Conservation (phyloP, 2,888 invertebrate genomes). For the Tanaodytes sp. region DNA sequence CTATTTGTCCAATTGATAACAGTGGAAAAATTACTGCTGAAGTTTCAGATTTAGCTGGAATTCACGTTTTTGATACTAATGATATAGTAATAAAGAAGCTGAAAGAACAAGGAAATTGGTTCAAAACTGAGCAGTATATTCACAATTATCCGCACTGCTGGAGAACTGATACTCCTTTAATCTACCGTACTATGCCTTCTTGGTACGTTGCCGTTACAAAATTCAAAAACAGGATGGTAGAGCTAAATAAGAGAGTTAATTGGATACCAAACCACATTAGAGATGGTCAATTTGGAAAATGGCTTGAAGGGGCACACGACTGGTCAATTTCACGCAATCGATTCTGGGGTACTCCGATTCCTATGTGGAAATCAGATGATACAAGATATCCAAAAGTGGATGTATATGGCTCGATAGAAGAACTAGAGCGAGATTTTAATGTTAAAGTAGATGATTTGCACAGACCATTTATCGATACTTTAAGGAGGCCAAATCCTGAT, state of each 20-base stretch:
- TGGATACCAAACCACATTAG: slow-evolving; percentile 44
- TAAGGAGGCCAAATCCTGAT: slow-evolving; percentile 31
- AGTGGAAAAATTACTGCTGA: slow-evolving; percentile 35
- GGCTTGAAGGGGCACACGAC: slow-evolving; percentile 42
- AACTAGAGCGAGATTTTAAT: slow-evolving; percentile 38
- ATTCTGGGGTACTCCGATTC: slow-evolving; percentile 38
- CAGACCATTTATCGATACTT: slow-evolving; percentile 40
- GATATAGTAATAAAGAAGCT: slow-evolving; percentile 35
- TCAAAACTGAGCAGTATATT: slow-evolving; percentile 40
- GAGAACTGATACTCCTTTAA: slow-evolving; percentile 44
- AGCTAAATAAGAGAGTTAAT: slow-evolving; percentile 40
- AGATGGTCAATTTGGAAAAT: slow-evolving; percentile 47
- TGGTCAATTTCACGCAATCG: slow-evolving; percentile 46
- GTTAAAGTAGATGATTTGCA: slow-evolving; percentile 40
- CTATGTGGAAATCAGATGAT: slow-evolving; percentile 37
- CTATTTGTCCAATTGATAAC: slow-evolving; percentile 40
- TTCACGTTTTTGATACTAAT: slow-evolving; percentile 41
- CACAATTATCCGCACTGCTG: slow-evolving; percentile 44
- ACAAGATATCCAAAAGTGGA: slow-evolving; percentile 38
- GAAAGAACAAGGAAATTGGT: slow-evolving; percentile 31
- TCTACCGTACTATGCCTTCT: slow-evolving; percentile 39
- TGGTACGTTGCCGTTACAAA: slow-evolving; percentile 37
- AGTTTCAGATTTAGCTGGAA: slow-evolving; percentile 35
- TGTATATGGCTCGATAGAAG: slow-evolving; percentile 44
- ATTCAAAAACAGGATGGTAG: slow-evolving; percentile 36